Conservation (phyloP, 2,113 vertebrate genomes). For the Uria aalge region DNA sequence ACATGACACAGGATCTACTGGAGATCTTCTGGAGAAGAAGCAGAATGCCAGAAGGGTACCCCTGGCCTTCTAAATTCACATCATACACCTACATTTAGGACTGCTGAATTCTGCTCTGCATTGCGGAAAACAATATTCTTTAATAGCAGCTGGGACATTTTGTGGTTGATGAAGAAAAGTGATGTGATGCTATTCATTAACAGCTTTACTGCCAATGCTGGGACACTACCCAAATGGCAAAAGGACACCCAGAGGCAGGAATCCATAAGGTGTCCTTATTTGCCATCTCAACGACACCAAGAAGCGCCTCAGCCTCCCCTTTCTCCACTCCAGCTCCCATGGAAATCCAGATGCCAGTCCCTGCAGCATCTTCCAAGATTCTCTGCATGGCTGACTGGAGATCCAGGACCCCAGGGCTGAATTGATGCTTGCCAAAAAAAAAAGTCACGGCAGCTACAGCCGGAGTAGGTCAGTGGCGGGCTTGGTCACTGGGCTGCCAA, state of each 20-base stretch:
- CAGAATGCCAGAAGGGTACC: neutral
- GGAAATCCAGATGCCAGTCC: neutral
- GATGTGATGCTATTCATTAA: neutral
- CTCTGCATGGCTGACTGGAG: neutral
- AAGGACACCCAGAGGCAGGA: neutral
- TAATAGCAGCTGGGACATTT: neutral
- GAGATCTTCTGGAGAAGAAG: neutral
- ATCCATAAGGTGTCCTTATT: neutral
- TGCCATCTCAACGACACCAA: neutral
- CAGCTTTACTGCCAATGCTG: neutral
- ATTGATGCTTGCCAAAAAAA: neutral
- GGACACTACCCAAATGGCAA: neutral
- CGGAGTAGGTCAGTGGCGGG: neutral
- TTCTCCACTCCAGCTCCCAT: neutral
- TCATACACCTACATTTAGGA: neutral
- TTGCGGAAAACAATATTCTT: neutral
- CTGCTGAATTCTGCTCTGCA: neutral
- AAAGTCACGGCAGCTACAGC: neutral
- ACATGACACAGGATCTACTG: neutral
- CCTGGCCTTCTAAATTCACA: neutral
- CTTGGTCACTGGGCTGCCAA: neutral
- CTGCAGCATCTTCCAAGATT: neutral
- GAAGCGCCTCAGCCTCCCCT: neutral
- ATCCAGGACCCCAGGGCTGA: neutral
- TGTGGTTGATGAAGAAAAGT: neutral